Percentiles rank a stretch among this genome's conserved stretches.
phyloP scores from a whole-genome alignment of 2,797 vertebrate genomes.

The Rhabdophis nuchalis region DNA sequence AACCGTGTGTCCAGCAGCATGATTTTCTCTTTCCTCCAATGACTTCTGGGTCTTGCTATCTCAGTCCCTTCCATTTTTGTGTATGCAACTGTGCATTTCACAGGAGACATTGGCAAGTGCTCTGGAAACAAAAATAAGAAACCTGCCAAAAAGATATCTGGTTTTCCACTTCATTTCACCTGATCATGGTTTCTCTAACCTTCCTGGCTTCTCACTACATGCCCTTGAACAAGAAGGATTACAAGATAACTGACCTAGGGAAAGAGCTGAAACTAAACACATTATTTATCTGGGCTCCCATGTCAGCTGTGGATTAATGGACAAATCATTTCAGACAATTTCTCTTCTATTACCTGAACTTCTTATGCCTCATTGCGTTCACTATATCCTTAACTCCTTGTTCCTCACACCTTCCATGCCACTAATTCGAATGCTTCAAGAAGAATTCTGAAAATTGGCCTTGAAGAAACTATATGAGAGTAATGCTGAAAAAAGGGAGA shows the following conservation, averaged over 20 bases:
- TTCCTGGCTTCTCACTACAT: slow-evolving; percentile 24
- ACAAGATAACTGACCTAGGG: slow-evolving; percentile 17
- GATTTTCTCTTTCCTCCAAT: not conserved
- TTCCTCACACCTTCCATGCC: not conserved
- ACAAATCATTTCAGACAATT: slow-evolving; percentile 34
- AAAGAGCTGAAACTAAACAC: slow-evolving; percentile 47
- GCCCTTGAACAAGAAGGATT: slow-evolving; percentile 17
- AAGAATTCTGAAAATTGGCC: not conserved
- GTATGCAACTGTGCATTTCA: not conserved
- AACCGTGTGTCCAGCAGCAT: not conserved
- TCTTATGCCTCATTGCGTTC: slow-evolving; percentile 22
- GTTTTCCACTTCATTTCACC: slow-evolving; percentile 27
- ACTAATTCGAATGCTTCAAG: not conserved
- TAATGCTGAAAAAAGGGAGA: not conserved
- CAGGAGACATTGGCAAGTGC: slow-evolving; percentile 26
- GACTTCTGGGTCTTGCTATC: not conserved
- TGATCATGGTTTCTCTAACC: slow-evolving; percentile 29
- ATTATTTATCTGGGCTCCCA: slow-evolving; percentile 33
- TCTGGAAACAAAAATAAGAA: slow-evolving; percentile 10
- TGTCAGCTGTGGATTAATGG: slow-evolving; percentile 31
- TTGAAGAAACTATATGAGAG: not conserved
- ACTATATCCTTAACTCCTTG: slow-evolving; percentile 40
- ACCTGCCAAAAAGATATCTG: slow-evolving; percentile 3
- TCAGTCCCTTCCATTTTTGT: not conserved
- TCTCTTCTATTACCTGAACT: slow-evolving; percentile 29